Evolutionary conservation across 1,140 invertebrate species (phyloP), one percentile per base, ranked within the genome.

Genomic region (Parapsyche elsis): DNA sequence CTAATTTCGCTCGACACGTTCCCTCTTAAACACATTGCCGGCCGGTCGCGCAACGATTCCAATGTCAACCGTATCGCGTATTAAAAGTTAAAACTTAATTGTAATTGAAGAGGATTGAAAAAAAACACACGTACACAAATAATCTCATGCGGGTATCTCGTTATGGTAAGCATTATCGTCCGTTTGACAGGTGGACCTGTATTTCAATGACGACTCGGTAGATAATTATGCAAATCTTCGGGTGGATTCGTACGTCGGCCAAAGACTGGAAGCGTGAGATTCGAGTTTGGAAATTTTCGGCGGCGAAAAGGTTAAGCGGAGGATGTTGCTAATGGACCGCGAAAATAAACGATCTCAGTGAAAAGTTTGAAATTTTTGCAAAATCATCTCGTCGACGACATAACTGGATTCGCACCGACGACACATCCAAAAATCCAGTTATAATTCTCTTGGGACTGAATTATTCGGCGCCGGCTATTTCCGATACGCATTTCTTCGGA

Each of bases 141-240:
- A 61, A 61, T 61, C 57, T 9, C 21, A 7, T 9, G 16, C 16
- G 16, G n/a, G 57, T 61, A 61, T 61, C 57, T 19, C n/a, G 57
- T 61, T 19, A 61, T 61, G 16, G 16, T 61, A 61, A 61, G 16
- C 21, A 19, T 61, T 61, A 21, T 61, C 57, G 16, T 61, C 21
- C 21, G 57, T 61, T 61, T 61, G 57, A 61, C 57, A 61, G 57
- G 57, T 21, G 57, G 9, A 61, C 57, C 9, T 61, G 57, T 61
- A 61, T 61, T 21, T 61, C 21, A 61, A 61, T 61, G 21, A 61
- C 57, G 16, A 61, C 14, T 61, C 16, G 57, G 7, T 1, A 16
- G 57, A 61, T 61, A 61, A 61, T 61, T 61, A 61, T 61, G 57
- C 21, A 19, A 61, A 61, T 61, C 57, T 21, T 61, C 16, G 14